Conservation (phyloP, 2,888 invertebrate genomes). For the Ectobius pallidus region DNA sequence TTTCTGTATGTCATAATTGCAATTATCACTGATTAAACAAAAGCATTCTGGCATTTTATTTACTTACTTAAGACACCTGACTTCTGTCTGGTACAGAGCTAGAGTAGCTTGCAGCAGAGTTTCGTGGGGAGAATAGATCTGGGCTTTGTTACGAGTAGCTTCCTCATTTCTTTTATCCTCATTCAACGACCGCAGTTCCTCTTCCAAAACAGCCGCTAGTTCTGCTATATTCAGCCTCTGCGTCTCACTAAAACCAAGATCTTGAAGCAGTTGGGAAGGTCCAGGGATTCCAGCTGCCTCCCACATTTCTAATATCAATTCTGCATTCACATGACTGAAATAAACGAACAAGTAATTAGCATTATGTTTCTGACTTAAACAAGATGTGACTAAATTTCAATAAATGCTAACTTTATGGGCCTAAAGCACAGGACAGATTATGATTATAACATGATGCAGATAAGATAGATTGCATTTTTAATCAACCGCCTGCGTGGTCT, state of each 20-base stretch:
- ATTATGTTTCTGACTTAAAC: too few relatives aligned
- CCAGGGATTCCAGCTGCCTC: slow-evolving; percentile 71
- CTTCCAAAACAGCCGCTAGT: slow-evolving; percentile 70
- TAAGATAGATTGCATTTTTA: too few relatives aligned
- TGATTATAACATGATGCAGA: too few relatives aligned
- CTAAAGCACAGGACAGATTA: too few relatives aligned
- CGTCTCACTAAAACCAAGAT: slow-evolving; percentile 68
- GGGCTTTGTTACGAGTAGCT: slow-evolving; percentile 52
- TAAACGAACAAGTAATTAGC: too few relatives aligned
- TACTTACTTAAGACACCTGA: slow-evolving; percentile 59
- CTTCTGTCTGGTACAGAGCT: slow-evolving; percentile 70
- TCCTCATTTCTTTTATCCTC: slow-evolving; percentile 43
- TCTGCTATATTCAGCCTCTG: slow-evolving; percentile 66
- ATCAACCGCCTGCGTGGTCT: too few relatives aligned
- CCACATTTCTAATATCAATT: slow-evolving; percentile 72
- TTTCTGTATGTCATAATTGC: too few relatives aligned
- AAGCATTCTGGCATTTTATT: too few relatives aligned
- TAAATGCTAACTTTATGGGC: too few relatives aligned
- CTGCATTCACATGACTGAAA: slow-evolving; percentile 49
- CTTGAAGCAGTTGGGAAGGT: slow-evolving; percentile 66
- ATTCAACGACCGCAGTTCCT: slow-evolving; percentile 60
- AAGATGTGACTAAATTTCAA: too few relatives aligned
- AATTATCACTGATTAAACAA: too few relatives aligned
- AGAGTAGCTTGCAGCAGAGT: slow-evolving; percentile 68
- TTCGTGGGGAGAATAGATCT: slow-evolving; percentile 52